Evolutionary conservation across 1,140 invertebrate species (phyloP).

Genomic region (Oryctes rhinoceros): DNA sequence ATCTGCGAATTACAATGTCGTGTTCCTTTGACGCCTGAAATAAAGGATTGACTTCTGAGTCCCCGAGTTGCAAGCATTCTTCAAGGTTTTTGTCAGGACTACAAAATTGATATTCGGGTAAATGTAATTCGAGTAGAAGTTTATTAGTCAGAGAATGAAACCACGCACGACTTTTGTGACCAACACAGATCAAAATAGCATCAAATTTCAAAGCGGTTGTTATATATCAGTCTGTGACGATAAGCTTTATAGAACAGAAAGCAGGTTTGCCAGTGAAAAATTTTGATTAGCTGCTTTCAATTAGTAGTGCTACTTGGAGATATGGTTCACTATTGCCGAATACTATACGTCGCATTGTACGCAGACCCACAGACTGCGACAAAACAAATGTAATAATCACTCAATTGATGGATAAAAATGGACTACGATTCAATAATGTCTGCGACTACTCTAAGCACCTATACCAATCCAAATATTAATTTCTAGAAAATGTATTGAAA

Average conservation of each 20-base stretch:
- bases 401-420: slow-evolving; percentile 46
- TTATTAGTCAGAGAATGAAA: background rate
- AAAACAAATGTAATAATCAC: slow-evolving; percentile 48
- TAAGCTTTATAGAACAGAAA: background rate
- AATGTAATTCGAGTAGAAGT: too few relatives aligned
- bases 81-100: too few relatives aligned
- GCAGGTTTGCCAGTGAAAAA: background rate
- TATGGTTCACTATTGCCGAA: slow-evolving; percentile 41
- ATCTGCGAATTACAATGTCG: slow-evolving; percentile 21
- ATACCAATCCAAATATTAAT: slow-evolving; percentile 50
- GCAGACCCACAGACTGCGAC: slow-evolving; percentile 48
- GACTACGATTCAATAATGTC: slow-evolving; percentile 47
- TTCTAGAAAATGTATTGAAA: background rate
- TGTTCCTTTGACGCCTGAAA: too few relatives aligned
- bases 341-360: slow-evolving; percentile 30
- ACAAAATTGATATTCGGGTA: too few relatives aligned
- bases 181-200: slow-evolving; percentile 1
- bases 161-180: background rate
- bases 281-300: background rate
- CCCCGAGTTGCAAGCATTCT: background rate
- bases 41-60: too few relatives aligned
- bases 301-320: background rate
- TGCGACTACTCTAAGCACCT: slow-evolving; percentile 48
- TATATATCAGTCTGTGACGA: background rate
- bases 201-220: background rate